Evolutionary conservation across 2,888 invertebrate species (phyloP).

Genomic region (Trachelus tabidus): DNA sequence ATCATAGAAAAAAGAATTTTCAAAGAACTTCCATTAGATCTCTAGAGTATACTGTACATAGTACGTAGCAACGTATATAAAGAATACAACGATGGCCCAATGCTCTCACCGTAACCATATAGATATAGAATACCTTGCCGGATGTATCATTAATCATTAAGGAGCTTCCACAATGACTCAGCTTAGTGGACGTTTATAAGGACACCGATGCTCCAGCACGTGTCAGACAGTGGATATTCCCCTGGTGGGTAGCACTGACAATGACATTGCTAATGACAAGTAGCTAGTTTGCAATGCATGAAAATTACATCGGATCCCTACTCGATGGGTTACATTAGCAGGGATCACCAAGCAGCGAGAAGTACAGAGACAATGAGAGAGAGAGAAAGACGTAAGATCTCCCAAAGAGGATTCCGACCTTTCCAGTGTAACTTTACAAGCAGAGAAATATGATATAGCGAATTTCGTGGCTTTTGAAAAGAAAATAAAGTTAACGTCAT

Average conservation of each 20-base stretch:
- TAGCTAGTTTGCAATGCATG: background rate
- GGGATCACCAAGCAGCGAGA: background rate
- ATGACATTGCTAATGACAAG: background rate
- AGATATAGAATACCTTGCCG: background rate
- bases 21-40: background rate
- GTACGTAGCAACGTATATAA: background rate
- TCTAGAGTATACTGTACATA: background rate
- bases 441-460: background rate
- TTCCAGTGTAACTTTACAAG: background rate
- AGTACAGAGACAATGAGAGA: background rate
- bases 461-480: background rate
- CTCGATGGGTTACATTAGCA: background rate
- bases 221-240: background rate
- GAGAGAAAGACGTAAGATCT: background rate
- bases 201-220: background rate
- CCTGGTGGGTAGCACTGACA: background rate
- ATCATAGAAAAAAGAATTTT: background rate
- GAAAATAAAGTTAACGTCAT: conserved; percentile 9
- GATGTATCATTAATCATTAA: background rate
- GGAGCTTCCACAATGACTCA: background rate
- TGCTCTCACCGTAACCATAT: background rate
- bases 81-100: background rate
- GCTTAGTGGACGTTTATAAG: background rate
- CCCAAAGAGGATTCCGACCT: background rate
- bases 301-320: background rate